A percentile compares a stretch with the other conserved stretches of the same genome.
These are phyloP conservation scores for Kradibia gibbosae DNA, from an alignment of 1,140 invertebrate species.

Conservation along the genomic window DNA sequence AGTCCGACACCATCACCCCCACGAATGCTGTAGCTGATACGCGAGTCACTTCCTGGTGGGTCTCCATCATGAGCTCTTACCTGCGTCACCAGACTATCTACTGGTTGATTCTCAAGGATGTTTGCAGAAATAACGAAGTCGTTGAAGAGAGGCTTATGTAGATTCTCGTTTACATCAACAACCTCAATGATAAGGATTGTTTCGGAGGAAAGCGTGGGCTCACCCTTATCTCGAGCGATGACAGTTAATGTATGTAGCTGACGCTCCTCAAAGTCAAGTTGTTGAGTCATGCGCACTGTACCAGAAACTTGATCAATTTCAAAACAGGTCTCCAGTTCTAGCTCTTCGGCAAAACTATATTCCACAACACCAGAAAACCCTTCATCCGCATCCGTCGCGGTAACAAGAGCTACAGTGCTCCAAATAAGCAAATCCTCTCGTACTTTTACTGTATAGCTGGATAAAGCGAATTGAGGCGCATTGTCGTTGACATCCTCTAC, in stretches of 20 bases:
- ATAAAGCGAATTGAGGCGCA: slow-evolving; percentile 84
- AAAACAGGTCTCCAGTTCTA: slow-evolving; percentile 78
- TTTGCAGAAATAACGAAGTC: slow-evolving; percentile 83
- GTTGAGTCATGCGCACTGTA: slow-evolving; percentile 82
- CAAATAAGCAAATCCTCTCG: slow-evolving; percentile 93
- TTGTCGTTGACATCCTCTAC: slow-evolving; percentile 96
- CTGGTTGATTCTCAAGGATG: slow-evolving; percentile 83
- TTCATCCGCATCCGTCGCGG: slow-evolving; percentile 90
- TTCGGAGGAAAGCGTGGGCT: slow-evolving; percentile 81
- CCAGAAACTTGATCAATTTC: slow-evolving; percentile 88
- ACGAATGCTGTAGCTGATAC: slow-evolving; percentile 88
- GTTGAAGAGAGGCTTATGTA: slow-evolving; percentile 86
- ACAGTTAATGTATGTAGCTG: slow-evolving; percentile 91
- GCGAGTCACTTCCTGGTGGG: slow-evolving; percentile 82
- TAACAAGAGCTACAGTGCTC: slow-evolving; percentile 86
- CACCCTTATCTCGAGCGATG: slow-evolving; percentile 85
- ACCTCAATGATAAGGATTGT: slow-evolving; percentile 88
- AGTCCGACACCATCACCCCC: slow-evolving; percentile 92
- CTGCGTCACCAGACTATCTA: slow-evolving; percentile 82
- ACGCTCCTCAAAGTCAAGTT: slow-evolving; percentile 89
- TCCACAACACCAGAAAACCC: slow-evolving; percentile 84
- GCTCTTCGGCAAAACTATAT: slow-evolving; percentile 82
- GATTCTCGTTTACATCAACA: slow-evolving; percentile 94
- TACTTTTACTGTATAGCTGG: slow-evolving; percentile 85
- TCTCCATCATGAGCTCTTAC: slow-evolving; percentile 87